phyloP scores from a whole-genome alignment of 2,888 invertebrate genomes.

The Mycalesis mineus region DNA sequence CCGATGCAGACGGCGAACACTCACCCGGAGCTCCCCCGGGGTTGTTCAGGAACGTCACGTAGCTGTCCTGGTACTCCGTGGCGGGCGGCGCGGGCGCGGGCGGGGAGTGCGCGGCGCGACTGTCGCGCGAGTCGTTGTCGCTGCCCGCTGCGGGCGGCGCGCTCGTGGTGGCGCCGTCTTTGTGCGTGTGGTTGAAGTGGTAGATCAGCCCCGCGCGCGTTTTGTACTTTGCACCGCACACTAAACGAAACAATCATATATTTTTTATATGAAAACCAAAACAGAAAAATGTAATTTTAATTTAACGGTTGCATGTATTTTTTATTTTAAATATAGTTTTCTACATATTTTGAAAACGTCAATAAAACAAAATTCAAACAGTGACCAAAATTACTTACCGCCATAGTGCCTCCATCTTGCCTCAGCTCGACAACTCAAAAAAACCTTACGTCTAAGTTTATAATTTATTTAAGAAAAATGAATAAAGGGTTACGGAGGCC shows the following conservation, averaged over 20 bases:
- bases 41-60: conserved; percentile 82
- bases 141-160: conserved; percentile 61
- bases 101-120: conserved; percentile 41
- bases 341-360: conserved; percentile 24
- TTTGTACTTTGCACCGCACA: conserved; percentile 97
- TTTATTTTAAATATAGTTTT: no score
- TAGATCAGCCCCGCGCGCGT: conserved; percentile 96
- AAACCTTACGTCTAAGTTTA: conserved; percentile 15
- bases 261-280: conserved; percentile 24
- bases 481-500: conserved; percentile 38
- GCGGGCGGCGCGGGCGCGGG: conserved; percentile 48
- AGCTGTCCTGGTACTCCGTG: conserved; percentile 82
- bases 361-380: neutral
- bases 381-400: conserved; percentile 59
- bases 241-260: conserved; percentile 54
- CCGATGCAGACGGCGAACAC: no score
- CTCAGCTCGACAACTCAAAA: conserved; percentile 36
- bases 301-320: no score
- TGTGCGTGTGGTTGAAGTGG: conserved; percentile 93
- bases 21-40: conserved; percentile 40
- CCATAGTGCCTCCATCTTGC: conserved; percentile 67
- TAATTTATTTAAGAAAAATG: conserved; percentile 19
- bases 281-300: neutral
- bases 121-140: conserved; percentile 42
- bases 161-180: conserved; percentile 58